Evolutionary conservation across 1,140 invertebrate genomes (phyloP), one percentile per base, ranked within the genome.

Genomic region (Limonius californicus): DNA sequence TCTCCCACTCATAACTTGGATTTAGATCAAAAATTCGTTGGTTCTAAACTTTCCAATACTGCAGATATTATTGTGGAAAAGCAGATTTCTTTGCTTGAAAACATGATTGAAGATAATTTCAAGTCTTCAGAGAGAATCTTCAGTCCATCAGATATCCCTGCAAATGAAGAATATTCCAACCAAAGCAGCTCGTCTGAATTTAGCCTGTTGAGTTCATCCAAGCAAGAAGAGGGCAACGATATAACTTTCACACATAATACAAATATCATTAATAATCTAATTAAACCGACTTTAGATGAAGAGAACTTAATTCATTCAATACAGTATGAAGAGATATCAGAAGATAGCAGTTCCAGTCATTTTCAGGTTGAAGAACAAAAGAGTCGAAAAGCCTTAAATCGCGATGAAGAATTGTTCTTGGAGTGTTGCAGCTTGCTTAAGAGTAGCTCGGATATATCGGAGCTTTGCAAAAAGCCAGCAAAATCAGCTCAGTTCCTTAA

Each of bases 351-450:
- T 8, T 72, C 69, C 54, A 57, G 66, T 6, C 56, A 61, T 19
- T 68, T 69, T 57, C 65, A 62, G 15, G 63, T 66, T 50, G 73
- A 76, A 39, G 71, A 76, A 56, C 62, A 70, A 32, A 70, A 69
- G 59, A 62, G 67, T 20, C 54, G 77, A 19, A 79, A 78, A 63
- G 76, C 73, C 19, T 72, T 84, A 27, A 83, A 82, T 71, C 69
- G 79, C 20, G 83, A 84, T 68, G 81, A 84, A 71, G 81, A 79
- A 54, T 64, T 84, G 43, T 84, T 84, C 69, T 69, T 83, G 56
- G 82, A 83, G 70, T 84, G 82, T 68, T 84, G 83, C 70, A 81
- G 82, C 67, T 72, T 84, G 54, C 72, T 84, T 32, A 82, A 83
- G 70, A 76, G 74, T 57, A 66, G 74, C 45, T 76, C 74, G 9